Conservation (phyloP, 1,140 invertebrate species). For the Ptiloglossa arizonensis region DNA sequence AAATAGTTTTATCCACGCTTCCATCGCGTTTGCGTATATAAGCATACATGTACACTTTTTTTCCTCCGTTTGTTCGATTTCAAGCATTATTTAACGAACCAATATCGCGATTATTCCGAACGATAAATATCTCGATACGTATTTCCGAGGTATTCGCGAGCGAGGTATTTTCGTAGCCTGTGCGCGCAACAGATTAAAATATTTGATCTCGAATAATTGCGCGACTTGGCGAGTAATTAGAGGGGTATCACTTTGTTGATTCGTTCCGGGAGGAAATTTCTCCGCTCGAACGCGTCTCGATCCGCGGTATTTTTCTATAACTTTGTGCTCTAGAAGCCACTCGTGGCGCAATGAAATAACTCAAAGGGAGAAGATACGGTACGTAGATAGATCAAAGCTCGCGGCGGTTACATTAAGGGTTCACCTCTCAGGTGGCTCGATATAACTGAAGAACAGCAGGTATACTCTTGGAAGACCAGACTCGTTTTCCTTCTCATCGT, state of each 20-base stretch:
- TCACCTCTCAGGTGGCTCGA: slow-evolving; percentile 32
- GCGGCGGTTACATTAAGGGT: slow-evolving; percentile 29
- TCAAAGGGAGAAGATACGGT: slow-evolving; percentile 1
- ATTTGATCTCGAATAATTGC: not conserved
- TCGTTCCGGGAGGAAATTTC: not conserved
- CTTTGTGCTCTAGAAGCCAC: not conserved
- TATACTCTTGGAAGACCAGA: slow-evolving; percentile 27
- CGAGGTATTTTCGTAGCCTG: not conserved
- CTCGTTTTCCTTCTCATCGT: slow-evolving; percentile 46
- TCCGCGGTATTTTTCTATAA: not conserved
- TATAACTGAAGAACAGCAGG: slow-evolving; percentile 45
- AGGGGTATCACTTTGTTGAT: not conserved
- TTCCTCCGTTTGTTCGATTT: too few relatives aligned
- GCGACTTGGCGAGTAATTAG: not conserved
- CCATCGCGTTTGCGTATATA: too few relatives aligned
- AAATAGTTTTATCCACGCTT: too few relatives aligned
- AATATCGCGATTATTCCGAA: too few relatives aligned
- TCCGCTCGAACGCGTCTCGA: not conserved
- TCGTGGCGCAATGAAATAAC: not conserved
- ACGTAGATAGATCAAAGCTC: slow-evolving; percentile 21
- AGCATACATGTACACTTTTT: too few relatives aligned
- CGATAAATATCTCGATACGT: too few relatives aligned
- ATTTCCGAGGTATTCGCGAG: too few relatives aligned
- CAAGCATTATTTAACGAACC: too few relatives aligned
- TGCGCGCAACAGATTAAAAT: not conserved